Evolutionary conservation across 2,113 vertebrate genomes (phyloP), one percentile per base, ranked within the genome.

Genomic region (Galeopterus variegatus): DNA sequence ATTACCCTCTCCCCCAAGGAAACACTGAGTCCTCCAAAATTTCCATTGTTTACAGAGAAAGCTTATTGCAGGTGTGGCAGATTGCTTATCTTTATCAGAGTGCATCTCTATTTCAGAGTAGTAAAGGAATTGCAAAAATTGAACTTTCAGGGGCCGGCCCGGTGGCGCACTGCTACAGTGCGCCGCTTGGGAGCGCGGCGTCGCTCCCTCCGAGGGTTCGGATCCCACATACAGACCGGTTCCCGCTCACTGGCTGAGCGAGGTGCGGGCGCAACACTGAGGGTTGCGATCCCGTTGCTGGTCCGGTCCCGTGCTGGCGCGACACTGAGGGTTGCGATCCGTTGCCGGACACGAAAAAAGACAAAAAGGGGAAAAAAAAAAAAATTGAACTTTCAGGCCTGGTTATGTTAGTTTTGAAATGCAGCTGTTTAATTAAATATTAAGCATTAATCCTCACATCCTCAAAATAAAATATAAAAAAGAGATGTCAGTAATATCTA

Each of bases 31-130:
- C 18, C 60, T 96, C 67, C 21, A 65, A 85, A 95, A 73, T 97
- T 96, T 97, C 96, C 89, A 36, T 69, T 95, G 85, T 95, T 94
- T 94, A 86, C 62, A 86, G 31, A 45, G 36, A 86, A 94, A 15
- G 15, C n/a, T 94, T 64, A 45, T 28, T 93, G 19, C 73, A 97
- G 60, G 45, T 73, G 88, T 81, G 67, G n/a, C 26, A 88, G 70
- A 81, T 83, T 41, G 10, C 67, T 79, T 85, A 80, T 84, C 41
- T 41, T 89, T 73, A 76, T 85, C 60, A 92, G 76, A 79, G 56
- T 41, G 48, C 45, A n/a, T 82, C 48, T 67, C 2, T 62, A 62
- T 64, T 95, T 94, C 82, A 85, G 24, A 91, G 23, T 80, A 64
- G 17, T 36, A 76, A 6, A 79, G 73, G 67, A 73, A 56, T 95